phyloP scores from a whole-genome alignment of 2,113 vertebrate species.

The Origma solitaria region DNA sequence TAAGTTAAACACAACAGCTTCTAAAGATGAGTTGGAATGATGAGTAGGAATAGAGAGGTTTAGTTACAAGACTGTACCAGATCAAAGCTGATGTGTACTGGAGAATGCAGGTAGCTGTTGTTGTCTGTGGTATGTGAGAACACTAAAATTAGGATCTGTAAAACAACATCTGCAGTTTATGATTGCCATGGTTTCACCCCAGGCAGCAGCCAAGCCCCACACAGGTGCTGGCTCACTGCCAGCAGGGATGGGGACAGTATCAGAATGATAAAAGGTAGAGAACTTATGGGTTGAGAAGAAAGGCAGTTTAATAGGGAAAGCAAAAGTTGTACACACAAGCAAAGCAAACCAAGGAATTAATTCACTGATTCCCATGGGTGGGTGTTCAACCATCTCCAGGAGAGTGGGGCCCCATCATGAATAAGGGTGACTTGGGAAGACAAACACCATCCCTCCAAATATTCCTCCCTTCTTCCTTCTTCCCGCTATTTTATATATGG shows the following conservation, averaged over 20 bases:
- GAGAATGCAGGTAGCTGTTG: background rate
- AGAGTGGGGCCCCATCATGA: rapidly evolving
- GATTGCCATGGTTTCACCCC: background rate
- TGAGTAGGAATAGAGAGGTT: background rate
- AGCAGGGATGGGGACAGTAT: background rate
- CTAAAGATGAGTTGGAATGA: background rate
- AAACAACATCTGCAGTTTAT: background rate
- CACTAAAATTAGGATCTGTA: background rate
- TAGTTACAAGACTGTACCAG: background rate
- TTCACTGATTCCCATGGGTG: background rate
- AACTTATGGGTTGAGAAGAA: background rate
- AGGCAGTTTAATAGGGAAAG: background rate
- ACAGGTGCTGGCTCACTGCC: rapidly evolving
- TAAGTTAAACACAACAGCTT: background rate
- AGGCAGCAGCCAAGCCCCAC: background rate
- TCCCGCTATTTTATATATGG: background rate
- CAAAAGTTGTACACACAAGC: too few species aligned
- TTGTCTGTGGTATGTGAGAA: background rate
- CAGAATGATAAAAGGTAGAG: background rate
- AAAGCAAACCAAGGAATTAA: background rate
- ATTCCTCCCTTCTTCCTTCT: background rate
- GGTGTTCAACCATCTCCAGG: background rate
- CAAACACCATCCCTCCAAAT: background rate
- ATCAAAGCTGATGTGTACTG: background rate
- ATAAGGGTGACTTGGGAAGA: background rate